Percentiles rank a stretch among this genome's conserved stretches.
Evolutionary conservation across 1,140 invertebrate genomes (phyloP).

Genomic region (Diachasma alloeum): DNA sequence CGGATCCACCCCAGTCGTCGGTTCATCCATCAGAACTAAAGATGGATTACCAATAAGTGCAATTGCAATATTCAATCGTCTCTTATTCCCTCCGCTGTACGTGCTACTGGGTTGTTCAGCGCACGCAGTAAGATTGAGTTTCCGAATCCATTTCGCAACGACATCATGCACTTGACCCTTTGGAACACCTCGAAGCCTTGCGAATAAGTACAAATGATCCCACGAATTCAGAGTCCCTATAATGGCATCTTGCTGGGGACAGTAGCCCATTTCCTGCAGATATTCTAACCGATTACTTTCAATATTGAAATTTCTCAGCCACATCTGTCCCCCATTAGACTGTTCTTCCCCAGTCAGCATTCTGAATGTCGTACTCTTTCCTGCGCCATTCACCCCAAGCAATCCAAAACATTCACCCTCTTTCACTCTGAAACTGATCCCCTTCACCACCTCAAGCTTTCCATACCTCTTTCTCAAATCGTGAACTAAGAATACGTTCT

Average conservation of each 20-base stretch:
- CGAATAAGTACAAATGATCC: constrained; percentile 76
- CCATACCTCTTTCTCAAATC: constrained; percentile 76
- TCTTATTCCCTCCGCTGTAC: constrained; percentile 93
- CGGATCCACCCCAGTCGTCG: constrained; percentile 83
- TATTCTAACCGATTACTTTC: constrained; percentile 50
- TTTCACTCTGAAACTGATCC: constrained; percentile 75
- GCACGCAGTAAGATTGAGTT: constrained; percentile 60
- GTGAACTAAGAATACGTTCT: constrained; percentile 55
- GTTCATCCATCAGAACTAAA: constrained; percentile 80
- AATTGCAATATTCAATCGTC: constrained; percentile 93
- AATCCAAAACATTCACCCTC: constrained; percentile 87
- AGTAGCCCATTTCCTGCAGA: constrained; percentile 71
- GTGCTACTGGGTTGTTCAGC: constrained; percentile 62
- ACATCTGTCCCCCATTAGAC: constrained; percentile 63
- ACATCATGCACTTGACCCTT: constrained; percentile 63
- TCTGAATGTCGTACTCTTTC: constrained; percentile 90
- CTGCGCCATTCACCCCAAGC: constrained; percentile 82
- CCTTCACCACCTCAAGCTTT: constrained; percentile 70
- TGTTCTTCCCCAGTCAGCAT: constrained; percentile 78
- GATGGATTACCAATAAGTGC: constrained; percentile 83
- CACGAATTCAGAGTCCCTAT: constrained; percentile 74
- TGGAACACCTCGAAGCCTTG: constrained; percentile 71
- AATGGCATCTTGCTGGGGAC: constrained; percentile 77
- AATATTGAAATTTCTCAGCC: constrained; percentile 33
- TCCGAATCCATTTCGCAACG: constrained; percentile 63